Base-by-base conservation (phyloP, 2,888 invertebrate genomes). In the Argynnis bischoffii region DNA sequence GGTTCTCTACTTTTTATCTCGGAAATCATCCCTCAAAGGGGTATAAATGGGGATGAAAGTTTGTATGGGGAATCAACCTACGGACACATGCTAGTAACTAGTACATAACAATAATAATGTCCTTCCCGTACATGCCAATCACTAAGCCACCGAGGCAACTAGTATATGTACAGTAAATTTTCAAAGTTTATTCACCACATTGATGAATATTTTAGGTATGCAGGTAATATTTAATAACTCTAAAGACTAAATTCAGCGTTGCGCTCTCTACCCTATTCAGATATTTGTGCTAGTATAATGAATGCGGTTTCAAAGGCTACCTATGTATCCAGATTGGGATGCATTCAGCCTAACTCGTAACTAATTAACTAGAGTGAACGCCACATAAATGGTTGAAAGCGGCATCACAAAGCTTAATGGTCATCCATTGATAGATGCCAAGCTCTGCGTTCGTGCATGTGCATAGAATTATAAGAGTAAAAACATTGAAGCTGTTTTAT, bases 341-440 rank as follows among this genome's bases (percentile, higher is more conserved):
- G 64, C 66, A 69, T 69, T 67, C 66, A 69, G 21, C 66, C 35
- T 46, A 50, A 57, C 64, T 69, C 53, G 56, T 55, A 60, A 67
- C 69, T 71, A 72, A 72, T 72, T 71, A 72, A 69, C 66, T 59
- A 64, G 71, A 74, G 72, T 69, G 70, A 69, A 69, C 55, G 50
- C 64, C 54, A 67, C 63, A 56, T 60, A 63, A 70, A 56, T 65
- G 63, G 64, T 63, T 65, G 54, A 66, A 67, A 60, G 64, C 67
- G 47, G 53, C 61, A 41, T 53, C 54, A 69, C 69, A 70, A 70
- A 70, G 70, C 59, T 53, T 70, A 70, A 69, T 64, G 55, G 61
- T 59, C 60, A 66, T 46, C 46, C 64, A 66, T 66, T 66, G 55
- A 69, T 47, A 57, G 53, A 68, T 59, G 63, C 55, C 65, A 54